Conservation (phyloP, 2,797 vertebrate genomes). For the Epinephelus awoara region DNA sequence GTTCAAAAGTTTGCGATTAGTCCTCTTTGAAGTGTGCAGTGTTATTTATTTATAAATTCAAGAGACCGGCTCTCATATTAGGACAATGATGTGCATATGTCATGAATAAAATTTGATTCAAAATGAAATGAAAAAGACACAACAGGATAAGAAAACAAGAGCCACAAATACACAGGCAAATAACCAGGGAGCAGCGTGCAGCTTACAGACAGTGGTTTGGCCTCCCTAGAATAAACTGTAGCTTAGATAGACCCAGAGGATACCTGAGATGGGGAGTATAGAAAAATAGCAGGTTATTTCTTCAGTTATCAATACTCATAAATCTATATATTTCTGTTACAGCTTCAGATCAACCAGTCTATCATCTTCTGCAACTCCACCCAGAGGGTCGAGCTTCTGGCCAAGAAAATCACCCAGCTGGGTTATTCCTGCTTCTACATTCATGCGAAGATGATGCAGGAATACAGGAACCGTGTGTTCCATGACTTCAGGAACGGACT, state of each 20-base stretch:
- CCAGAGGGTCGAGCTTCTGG: conserved; percentile 82
- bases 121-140: not conserved
- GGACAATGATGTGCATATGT: not conserved
- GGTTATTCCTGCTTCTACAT: conserved; percentile 86
- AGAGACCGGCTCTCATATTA: not conserved
- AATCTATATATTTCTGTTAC: conserved; percentile 24
- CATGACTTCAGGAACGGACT: conserved; percentile 83
- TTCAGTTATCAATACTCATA: not conserved
- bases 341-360: conserved; percentile 84
- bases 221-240: not conserved
- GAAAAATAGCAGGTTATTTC: not conserved
- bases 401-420: conserved; percentile 83
- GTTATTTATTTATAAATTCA: not conserved
- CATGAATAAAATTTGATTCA: not conserved
- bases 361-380: conserved; percentile 84
- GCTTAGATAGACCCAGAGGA: not conserved
- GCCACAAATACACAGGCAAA: not conserved
- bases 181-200: not conserved
- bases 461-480: conserved; percentile 84
- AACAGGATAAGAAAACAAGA: not conserved
- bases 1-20: not conserved
- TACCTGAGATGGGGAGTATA: not conserved
- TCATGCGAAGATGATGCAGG: conserved; percentile 84
- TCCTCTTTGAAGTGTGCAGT: not conserved
- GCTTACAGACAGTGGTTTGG: not conserved